Base-by-base conservation (phyloP, 2,888 invertebrate genomes). In the Lasioglossum morio region DNA sequence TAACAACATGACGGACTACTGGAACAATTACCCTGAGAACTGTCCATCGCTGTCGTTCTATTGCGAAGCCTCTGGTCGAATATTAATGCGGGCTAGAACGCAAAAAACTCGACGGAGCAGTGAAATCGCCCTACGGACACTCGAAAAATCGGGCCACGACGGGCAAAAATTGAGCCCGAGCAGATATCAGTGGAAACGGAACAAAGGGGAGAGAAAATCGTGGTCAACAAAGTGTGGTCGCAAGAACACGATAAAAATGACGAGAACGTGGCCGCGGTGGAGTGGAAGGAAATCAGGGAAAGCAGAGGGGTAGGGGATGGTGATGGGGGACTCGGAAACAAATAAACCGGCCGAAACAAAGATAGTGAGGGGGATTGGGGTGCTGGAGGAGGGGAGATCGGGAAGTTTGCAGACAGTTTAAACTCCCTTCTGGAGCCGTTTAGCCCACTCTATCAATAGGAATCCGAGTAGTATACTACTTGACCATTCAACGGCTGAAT, bases 341-440 rank as follows among this genome's bases (percentile, higher is more conserved):
- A 73, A 46, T 48, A 73, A 60, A 72, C 77, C 66, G 78, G 57
- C 57, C 57, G 75, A 81, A 70, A 70, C 43, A 57, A n/a, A 16
- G 53, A 77, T 23, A 43, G 43, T 5, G 48, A 53, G 23, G 23
- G 10, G 53, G 53, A 23, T 53, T n/a, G 40, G 43, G 63, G 57
- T 34, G 34, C 19, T 2, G 19, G 66, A 63, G 34, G 16, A 30
- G 16, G 34, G 63, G 60, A 43, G 53, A 40, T 66, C 40, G 34
- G 76, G 53, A 90, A 90, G 87, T 90, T 90, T 69, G 85, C 86
- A 88, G 89, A 90, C 88, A 88, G 84, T 90, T 90, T 88, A 86
- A 87, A 87, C 76, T 69, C 84, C 77, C 76, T 30, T 76, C 72
- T 46, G 72, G 27, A 57, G 48, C 63, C 81, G 75, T 72, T 78